Evolutionary conservation across 2,888 invertebrate species (phyloP), one percentile per base, ranked within the genome.

Genomic region (Scaptomyza polygonia): DNA sequence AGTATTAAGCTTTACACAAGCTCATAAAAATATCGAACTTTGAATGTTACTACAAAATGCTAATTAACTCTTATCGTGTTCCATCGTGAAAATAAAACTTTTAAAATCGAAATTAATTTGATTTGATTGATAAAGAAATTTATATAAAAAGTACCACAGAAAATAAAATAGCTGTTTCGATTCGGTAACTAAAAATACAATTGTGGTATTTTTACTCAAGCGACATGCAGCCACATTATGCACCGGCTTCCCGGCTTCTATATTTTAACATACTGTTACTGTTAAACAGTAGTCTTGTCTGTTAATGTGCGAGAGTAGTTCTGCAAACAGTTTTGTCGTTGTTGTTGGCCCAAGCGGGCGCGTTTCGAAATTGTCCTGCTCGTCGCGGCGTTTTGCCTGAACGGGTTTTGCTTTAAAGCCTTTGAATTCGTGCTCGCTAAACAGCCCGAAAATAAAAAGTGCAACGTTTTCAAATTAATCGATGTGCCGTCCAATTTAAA

Each of bases 381-480:
- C 6, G 40, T 61, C n/a, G 63, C 57, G 53, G 49, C 59, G 40
- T 74, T 72, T 67, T 64, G 51, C 51, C 18, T 57, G 74, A 77
- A 74, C 74, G 77, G 74, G 74, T 74, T 74, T 74, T 57, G 43
- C 43, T 52, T 53, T 43, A 43, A 58, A 59, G 67, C 56, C 67
- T 74, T 77, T 63, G 40, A 53, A 63, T 74, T 53, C 48, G 57
- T 47, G 29, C 14, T 39, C 30, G 44, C 6, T 30, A 12, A 36
- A 43, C 43, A 52, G 43, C n/a, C 49, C 51, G 27, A 54, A 67
- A 63, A 47, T 49, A 34, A 76, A 72, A 72, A 67, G 57, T 74
- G 64, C 74, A 68, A 63, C 48, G 47, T 67, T 72, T 81, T 64
- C 53, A 81, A 78, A 81, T 77, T 59, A 83, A 80, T 77, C 67